Evolutionary conservation across 2,888 invertebrate genomes (phyloP).

Genomic region (Ashinkailepas kermadecensis): DNA sequence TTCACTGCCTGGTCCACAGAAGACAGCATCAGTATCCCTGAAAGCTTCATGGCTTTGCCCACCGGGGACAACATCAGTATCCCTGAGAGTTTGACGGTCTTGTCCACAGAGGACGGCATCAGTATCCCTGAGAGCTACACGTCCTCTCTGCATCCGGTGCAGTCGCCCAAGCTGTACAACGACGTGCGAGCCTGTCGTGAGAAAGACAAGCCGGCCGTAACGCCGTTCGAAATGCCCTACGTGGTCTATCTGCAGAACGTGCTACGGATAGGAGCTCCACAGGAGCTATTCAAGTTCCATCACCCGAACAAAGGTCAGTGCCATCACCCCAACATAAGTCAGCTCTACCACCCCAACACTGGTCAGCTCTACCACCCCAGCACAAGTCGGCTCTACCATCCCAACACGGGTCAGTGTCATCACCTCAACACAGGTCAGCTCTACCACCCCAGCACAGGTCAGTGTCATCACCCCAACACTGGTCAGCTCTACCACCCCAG

Average conservation of each 20-base stretch:
- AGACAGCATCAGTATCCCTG: no score
- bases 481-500: no score
- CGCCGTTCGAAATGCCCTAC: constrained; percentile 72
- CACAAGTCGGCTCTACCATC: constrained; percentile 60
- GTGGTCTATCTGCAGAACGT: constrained; percentile 85
- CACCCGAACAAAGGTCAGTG: constrained; percentile 72
- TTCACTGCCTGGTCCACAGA: no score
- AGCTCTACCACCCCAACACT: no score
- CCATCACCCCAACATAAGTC: no score
- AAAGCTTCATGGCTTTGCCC: no score
- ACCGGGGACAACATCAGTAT: no score
- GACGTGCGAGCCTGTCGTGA: constrained; percentile 51
- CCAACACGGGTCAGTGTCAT: constrained; percentile 47
- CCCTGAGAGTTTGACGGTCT: background rate
- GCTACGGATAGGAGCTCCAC: constrained; percentile 63
- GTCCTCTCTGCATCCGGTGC: constrained; percentile 86
- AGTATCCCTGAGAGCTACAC: constrained; percentile 85
- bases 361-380: constrained; percentile 65
- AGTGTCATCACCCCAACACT: background rate
- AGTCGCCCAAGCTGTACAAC: constrained; percentile 76
- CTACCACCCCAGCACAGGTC: constrained; percentile 73
- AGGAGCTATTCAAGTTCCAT: constrained; percentile 73
- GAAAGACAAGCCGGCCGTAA: constrained; percentile 47
- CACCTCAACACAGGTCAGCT: constrained; percentile 71
- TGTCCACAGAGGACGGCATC: constrained; percentile 62